Evolutionary conservation across 1,140 invertebrate genomes (phyloP).

Genomic region (Acromyrmex heyeri): DNA sequence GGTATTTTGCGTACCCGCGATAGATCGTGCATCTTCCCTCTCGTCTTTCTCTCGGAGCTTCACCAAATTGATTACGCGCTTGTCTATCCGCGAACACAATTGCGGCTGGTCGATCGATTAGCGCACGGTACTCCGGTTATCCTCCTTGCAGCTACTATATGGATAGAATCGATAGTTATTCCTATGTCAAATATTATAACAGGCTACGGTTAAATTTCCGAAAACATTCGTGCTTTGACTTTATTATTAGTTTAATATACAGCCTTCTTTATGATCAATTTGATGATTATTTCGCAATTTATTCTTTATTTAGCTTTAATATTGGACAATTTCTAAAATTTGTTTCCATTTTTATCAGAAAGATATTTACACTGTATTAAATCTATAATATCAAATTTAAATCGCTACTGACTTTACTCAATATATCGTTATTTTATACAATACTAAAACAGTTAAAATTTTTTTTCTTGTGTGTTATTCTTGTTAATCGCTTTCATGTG

Average conservation of each 20-base stretch:
- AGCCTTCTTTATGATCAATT: neutral
- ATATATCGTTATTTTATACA: no score
- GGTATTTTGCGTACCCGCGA: slow-evolving; percentile 28
- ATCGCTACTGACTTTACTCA: no score
- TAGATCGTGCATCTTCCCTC: slow-evolving; percentile 12
- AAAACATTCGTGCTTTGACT: neutral
- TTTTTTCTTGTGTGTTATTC: neutral
- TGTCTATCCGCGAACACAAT: slow-evolving; percentile 24
- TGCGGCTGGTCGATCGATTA: slow-evolving; percentile 32
- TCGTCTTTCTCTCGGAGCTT: neutral
- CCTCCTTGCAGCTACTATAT: no score
- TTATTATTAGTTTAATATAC: neutral
- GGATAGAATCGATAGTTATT: slow-evolving; percentile 1
- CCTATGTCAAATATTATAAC: slow-evolving; percentile 9
- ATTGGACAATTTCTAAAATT: neutral
- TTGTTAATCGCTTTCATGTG: neutral
- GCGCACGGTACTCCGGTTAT: neutral
- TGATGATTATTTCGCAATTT: neutral
- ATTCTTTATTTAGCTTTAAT: neutral
- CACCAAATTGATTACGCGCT: slow-evolving; percentile 45
- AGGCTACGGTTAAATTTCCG: neutral
- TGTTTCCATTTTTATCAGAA: neutral
- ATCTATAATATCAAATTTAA: no score
- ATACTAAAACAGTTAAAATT: no score
- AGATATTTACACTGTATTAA: neutral